Conservation (phyloP, 2,113 vertebrate species). For the Cranoglanis bouderius region DNA sequence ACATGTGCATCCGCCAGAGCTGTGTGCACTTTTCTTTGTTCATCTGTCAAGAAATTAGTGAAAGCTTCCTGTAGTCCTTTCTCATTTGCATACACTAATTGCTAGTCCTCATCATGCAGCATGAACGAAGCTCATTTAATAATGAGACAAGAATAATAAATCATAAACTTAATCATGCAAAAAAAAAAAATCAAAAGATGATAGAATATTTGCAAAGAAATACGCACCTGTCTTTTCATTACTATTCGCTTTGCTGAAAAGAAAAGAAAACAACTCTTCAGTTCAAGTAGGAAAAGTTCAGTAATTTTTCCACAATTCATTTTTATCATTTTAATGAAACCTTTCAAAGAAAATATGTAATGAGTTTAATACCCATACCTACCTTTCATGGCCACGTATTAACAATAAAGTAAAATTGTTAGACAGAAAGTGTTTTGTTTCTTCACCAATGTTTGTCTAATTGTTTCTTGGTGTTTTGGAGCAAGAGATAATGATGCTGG, state of each 20-base stretch:
- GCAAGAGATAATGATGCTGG: slow-evolving; percentile 2
- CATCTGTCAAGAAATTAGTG: slow-evolving; percentile 56
- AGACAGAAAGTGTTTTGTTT: neutral
- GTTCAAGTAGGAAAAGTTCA: neutral
- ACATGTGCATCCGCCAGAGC: slow-evolving; percentile 21
- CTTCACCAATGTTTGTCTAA: slow-evolving; percentile 18
- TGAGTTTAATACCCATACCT: neutral
- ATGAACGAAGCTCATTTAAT: slow-evolving; percentile 60
- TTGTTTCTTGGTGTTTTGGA: slow-evolving; percentile 44
- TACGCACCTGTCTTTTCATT: slow-evolving; percentile 19
- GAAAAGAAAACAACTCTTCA: neutral
- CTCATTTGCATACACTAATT: slow-evolving; percentile 64
- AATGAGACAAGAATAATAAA: slow-evolving; percentile 61
- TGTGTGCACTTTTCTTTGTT: slow-evolving; percentile 52
- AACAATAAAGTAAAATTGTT: neutral
- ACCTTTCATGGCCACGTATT: too few relatives aligned
- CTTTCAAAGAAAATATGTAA: neutral
- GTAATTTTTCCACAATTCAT: neutral
- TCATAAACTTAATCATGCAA: slow-evolving; percentile 55
- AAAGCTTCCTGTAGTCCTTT: slow-evolving; percentile 51
- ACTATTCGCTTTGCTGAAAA: slow-evolving; percentile 1
- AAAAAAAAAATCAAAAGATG: slow-evolving; percentile 31
- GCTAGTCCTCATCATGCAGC: slow-evolving; percentile 55
- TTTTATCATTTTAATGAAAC: neutral
- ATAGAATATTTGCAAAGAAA: slow-evolving; percentile 28